phyloP scores from a whole-genome alignment of 2,113 vertebrate species.

The Phylloscopus trochilus region DNA sequence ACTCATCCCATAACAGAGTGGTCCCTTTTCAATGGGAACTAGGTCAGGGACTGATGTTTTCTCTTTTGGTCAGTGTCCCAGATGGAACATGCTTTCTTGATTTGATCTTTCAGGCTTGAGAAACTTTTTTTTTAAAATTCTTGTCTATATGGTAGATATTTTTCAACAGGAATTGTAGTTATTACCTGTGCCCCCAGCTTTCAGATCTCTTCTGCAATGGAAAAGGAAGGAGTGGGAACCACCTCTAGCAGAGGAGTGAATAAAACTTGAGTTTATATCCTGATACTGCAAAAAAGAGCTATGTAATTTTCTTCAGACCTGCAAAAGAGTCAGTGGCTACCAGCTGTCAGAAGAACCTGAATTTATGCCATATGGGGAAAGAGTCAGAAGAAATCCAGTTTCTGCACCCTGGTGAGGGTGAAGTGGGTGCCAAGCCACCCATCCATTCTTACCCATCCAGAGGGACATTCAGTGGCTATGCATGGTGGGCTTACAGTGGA shows the following conservation, averaged over 20 bases:
- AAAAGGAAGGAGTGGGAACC: neutral
- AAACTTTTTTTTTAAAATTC: neutral
- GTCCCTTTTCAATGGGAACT: neutral
- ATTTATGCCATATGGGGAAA: neutral
- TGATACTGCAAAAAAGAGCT: neutral
- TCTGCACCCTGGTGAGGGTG: neutral
- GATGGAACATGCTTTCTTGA: neutral
- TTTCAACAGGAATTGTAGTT: neutral
- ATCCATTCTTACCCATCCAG: neutral
- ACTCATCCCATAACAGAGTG: neutral
- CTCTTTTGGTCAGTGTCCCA: neutral
- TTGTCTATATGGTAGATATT: neutral
- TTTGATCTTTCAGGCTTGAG: neutral
- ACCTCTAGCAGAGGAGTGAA: neutral
- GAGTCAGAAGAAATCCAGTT: neutral
- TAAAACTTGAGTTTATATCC: neutral
- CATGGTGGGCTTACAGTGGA: neutral
- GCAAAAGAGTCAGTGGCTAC: neutral
- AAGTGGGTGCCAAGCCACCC: neutral
- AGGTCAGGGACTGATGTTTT: neutral
- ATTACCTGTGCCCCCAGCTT: neutral
- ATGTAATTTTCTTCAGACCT: neutral
- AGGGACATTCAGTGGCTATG: neutral
- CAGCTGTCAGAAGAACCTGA: neutral
- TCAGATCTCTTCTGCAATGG: neutral